Conservation (phyloP, 2,888 invertebrate species). For the Phoronis australis region DNA sequence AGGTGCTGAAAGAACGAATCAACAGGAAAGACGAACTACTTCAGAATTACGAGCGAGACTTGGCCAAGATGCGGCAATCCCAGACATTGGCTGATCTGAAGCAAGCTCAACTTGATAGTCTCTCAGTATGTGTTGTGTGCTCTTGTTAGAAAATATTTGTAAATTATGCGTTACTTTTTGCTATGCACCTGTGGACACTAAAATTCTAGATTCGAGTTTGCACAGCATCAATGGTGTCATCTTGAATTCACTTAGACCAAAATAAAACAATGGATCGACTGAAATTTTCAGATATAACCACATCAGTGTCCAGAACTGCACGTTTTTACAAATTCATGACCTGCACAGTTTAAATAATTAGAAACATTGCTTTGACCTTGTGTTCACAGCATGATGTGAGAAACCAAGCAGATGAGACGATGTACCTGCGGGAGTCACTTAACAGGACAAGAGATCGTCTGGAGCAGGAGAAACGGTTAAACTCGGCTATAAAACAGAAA, state of each 20-base stretch:
- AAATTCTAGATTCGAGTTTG: too few species aligned
- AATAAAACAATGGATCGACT: too few species aligned
- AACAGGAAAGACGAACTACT: conserved; percentile 47
- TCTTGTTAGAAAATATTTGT: too few species aligned
- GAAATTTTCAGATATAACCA: too few species aligned
- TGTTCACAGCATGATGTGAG: conserved; percentile 44
- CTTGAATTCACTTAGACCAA: too few species aligned
- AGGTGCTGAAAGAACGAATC: conserved; percentile 38
- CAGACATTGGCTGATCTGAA: conserved; percentile 42
- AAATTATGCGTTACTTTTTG: too few species aligned
- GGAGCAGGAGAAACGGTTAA: conserved; percentile 50
- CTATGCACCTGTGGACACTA: too few species aligned
- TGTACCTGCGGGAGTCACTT: conserved; percentile 47
- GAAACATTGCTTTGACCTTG: too few species aligned
- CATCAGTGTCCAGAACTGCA: too few species aligned
- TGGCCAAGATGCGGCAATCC: conserved; percentile 50
- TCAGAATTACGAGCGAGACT: conserved; percentile 49
- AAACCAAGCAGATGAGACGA: conserved; percentile 41
- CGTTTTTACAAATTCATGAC: too few species aligned
- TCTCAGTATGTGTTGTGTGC: conserved; percentile 34
- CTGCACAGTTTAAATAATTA: too few species aligned
- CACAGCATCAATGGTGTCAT: too few species aligned
- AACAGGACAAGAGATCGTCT: conserved; percentile 39
- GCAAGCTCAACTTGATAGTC: conserved; percentile 33
- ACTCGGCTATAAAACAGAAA: conserved; percentile 49